Evolutionary conservation across 1,140 invertebrate genomes (phyloP).

Genomic region (Ceratina calcarata): DNA sequence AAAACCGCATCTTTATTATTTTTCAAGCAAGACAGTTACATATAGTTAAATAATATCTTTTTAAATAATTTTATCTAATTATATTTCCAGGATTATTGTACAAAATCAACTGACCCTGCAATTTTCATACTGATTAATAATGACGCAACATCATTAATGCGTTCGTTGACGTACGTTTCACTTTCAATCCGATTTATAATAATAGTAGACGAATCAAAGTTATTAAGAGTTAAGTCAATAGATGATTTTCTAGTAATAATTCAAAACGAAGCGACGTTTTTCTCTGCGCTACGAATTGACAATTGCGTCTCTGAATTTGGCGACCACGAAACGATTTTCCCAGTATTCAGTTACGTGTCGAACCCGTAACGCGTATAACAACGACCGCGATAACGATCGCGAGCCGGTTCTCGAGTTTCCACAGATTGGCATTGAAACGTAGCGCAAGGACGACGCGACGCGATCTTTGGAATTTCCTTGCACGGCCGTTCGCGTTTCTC

Average conservation of each 20-base stretch:
- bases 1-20: background rate
- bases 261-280: background rate
- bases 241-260: background rate
- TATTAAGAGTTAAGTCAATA: too few relatives aligned
- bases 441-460: constrained; percentile 24
- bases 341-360: constrained; percentile 16
- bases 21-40: too few relatives aligned
- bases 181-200: too few relatives aligned
- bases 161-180: too few relatives aligned
- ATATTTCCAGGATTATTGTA: background rate
- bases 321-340: background rate
- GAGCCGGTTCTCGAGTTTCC: constrained; percentile 37
- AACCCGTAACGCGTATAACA: background rate
- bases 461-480: constrained; percentile 42
- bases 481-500: constrained; percentile 33
- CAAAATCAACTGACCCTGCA: too few relatives aligned
- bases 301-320: background rate
- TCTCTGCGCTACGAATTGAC: background rate
- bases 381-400: constrained; percentile 41
- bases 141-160: too few relatives aligned
- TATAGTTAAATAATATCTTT: too few relatives aligned
- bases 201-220: too few relatives aligned
- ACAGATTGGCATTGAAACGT: constrained; percentile 44
- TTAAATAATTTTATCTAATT: background rate
- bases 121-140: too few relatives aligned